Conservation (phyloP, 2,888 invertebrate genomes). For the Lymantria dispar region DNA sequence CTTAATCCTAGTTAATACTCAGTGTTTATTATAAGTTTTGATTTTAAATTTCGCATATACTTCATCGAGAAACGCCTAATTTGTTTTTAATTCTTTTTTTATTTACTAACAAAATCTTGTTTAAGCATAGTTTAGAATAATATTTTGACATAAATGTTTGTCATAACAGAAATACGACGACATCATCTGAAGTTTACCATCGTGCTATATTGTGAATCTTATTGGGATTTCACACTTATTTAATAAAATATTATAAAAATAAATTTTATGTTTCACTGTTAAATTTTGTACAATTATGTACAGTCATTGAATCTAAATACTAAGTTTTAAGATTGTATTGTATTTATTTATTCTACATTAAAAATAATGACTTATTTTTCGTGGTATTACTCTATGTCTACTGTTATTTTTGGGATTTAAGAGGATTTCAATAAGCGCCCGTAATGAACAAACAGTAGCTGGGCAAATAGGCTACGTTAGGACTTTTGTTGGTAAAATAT, state of each 20-base stretch:
- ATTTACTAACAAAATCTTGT: background rate
- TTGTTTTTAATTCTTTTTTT: background rate
- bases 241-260: conserved; percentile 1
- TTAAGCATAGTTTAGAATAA: background rate
- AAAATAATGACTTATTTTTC: conserved; percentile 34
- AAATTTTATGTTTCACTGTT: conserved; percentile 21
- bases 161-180: background rate
- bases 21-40: conserved; percentile 11
- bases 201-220: background rate
- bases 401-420: background rate
- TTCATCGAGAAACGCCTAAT: conserved; percentile 5
- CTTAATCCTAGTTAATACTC: conserved; percentile 53
- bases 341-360: conserved; percentile 66
- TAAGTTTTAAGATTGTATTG: conserved; percentile 53
- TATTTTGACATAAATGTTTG: no score
- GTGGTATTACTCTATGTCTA: conserved; percentile 3
- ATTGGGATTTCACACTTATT: background rate
- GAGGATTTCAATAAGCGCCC: background rate
- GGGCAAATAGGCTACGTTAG: no score
- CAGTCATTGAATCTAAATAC: conserved; percentile 72
- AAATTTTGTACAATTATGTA: conserved; percentile 69
- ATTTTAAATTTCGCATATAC: conserved; percentile 1
- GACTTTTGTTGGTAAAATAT: no score
- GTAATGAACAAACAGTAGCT: background rate
- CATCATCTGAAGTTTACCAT: background rate